phyloP scores from a whole-genome alignment of 2,888 invertebrate genomes.

The Noctua janthe region DNA sequence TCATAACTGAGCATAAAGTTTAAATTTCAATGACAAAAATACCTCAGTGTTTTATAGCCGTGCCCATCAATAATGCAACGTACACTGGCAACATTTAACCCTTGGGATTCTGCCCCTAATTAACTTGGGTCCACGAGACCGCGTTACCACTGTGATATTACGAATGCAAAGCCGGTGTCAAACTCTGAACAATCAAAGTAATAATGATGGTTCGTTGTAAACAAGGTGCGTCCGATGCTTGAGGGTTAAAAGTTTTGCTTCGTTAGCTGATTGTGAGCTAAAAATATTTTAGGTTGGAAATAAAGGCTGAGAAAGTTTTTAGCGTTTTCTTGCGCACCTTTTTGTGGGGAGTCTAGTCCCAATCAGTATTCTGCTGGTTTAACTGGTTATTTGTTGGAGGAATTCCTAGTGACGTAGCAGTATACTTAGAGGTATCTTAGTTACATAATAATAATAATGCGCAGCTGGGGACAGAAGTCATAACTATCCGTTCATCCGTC shows the following conservation, averaged over 20 bases:
- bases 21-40: slow-evolving; percentile 33
- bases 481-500: neutral
- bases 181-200: slow-evolving; percentile 69
- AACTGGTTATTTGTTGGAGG: neutral
- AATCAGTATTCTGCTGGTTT: neutral
- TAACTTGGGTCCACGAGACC: slow-evolving; percentile 68
- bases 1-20: slow-evolving; percentile 14
- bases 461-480: neutral
- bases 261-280: slow-evolving; percentile 39
- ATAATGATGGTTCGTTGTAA: slow-evolving; percentile 62
- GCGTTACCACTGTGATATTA: slow-evolving; percentile 67
- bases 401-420: neutral
- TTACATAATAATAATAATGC: too few relatives aligned
- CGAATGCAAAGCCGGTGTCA: slow-evolving; percentile 73
- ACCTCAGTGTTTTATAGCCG: slow-evolving; percentile 56
- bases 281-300: slow-evolving; percentile 35
- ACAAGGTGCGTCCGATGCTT: slow-evolving; percentile 61
- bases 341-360: neutral
- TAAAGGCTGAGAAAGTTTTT: neutral
- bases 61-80: slow-evolving; percentile 77
- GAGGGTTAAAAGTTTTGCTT: slow-evolving; percentile 44
- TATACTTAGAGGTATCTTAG: neutral
- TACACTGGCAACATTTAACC: slow-evolving; percentile 74
- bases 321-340: neutral
- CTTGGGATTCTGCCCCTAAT: slow-evolving; percentile 74